Base-by-base conservation (phyloP, 2,113 vertebrate species). In the Zosterops borbonicus region DNA sequence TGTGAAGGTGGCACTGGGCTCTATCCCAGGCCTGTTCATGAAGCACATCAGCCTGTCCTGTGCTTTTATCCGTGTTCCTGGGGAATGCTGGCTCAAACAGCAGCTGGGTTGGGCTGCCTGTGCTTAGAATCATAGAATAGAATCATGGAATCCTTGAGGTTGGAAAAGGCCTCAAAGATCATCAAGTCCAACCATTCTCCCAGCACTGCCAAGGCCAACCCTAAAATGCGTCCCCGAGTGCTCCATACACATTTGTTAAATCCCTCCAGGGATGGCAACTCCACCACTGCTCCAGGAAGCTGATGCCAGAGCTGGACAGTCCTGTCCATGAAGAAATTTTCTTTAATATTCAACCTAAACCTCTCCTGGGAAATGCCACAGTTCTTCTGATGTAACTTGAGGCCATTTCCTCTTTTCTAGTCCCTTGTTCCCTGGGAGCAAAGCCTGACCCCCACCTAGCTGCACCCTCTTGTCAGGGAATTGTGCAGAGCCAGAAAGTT, bases 51-150 rank as follows among this genome's bases (percentile, higher is more conserved):
- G 71, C 68, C 22, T 8, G 0, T 56, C 23, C 64, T 22, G 29
- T 0, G 5, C 29, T 52, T 84, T 39, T 20, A 9, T 24, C 3
- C 2, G 0, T 37, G 68, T 14, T 86, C 63, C 71, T 22, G 63
- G 53, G 71, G 39, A 62, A 50, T 1, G 1, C 58, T 35, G 58
- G 46, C 67, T 39, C 42, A 25, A 37, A 3, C 0, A 0, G n/a
- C 67, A 44, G 27, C 88, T 7, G 15, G 27, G 42, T 68, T 1
- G 0, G 55, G 55, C 55, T 69, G 55, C 39, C 52, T 19, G 62
- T 17, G 12, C 52, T 53, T 24, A 6, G 31, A 49, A 37, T 69
- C 12, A 53, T 0, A 31, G 70, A 42, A 55, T 1, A 35, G 63
- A 47, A 31, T 63, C 31, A 33, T 42, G 79, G 79, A 83, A 83